phyloP scores from a whole-genome alignment of 1,140 invertebrate genomes.

The Branchinecta lynchi region DNA sequence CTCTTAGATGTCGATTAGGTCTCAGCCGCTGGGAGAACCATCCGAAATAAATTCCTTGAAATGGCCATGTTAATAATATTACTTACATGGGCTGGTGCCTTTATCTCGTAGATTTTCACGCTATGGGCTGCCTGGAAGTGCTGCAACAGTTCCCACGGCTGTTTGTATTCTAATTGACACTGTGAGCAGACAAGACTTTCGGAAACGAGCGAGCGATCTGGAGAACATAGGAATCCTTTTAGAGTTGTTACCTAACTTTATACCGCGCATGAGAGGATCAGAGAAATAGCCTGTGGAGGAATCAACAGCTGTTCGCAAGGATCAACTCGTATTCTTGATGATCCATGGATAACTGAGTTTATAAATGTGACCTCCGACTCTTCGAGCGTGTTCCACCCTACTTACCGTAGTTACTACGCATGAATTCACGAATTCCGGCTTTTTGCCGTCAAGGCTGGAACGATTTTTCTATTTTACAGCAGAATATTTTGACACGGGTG shows the following conservation, averaged over 20 bases:
- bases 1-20: no score
- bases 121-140: neutral
- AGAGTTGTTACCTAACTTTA: neutral
- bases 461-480: no score
- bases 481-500: no score
- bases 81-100: neutral
- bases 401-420: no score
- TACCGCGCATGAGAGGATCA: neutral
- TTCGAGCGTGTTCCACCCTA: no score
- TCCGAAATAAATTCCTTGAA: no score
- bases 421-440: no score
- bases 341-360: neutral
- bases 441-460: no score
- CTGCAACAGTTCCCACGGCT: conserved; percentile 2
- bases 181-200: neutral
- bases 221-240: neutral
- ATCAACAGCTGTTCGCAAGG: neutral
- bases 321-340: neutral
- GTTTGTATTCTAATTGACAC: neutral
- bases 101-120: neutral
- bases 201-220: neutral
- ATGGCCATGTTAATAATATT: no score
- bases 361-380: no score
- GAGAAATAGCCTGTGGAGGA: neutral
- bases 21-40: no score